Conservation (phyloP, 2,113 vertebrate species). For the Calidris pygmaea region DNA sequence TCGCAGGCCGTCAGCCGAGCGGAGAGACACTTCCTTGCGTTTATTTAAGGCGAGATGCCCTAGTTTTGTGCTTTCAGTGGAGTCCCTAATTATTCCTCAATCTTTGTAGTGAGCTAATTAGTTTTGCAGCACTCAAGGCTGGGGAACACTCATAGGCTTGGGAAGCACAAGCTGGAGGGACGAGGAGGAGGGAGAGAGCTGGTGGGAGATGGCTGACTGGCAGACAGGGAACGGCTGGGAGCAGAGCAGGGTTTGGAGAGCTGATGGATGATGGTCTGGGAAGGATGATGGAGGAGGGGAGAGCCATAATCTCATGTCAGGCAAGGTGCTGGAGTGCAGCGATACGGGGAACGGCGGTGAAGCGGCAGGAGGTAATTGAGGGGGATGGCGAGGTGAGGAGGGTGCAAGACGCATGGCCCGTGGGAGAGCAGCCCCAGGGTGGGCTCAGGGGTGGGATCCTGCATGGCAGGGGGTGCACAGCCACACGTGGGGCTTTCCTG, state of each 20-base stretch:
- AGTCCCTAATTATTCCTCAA: slow-evolving; percentile 61
- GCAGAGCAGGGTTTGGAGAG: not conserved
- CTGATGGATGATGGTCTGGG: not conserved
- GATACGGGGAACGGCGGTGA: rapidly evolving
- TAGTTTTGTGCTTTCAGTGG: slow-evolving; percentile 54
- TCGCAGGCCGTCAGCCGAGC: not conserved
- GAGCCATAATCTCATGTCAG: not conserved
- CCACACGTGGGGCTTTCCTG: rapidly evolving
- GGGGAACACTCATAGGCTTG: slow-evolving; percentile 47
- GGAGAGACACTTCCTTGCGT: not conserved
- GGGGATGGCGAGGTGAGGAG: not conserved
- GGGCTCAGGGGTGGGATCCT: not conserved
- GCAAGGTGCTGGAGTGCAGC: not conserved
- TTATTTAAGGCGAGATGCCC: slow-evolving; percentile 63
- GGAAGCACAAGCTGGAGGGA: not conserved
- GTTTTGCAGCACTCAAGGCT: slow-evolving; percentile 32
- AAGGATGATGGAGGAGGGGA: not conserved
- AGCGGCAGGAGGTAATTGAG: rapidly evolving
- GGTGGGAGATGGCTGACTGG: not conserved
- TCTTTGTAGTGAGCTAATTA: slow-evolving; percentile 64
- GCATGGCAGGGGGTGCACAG: not conserved
- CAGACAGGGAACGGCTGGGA: not conserved
- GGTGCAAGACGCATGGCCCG: rapidly evolving
- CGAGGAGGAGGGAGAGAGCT: not conserved
- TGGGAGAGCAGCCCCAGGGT: not conserved